Evolutionary conservation across 2,797 vertebrate species (phyloP).

Genomic region (Ptychobarbus kaznakovi): DNA sequence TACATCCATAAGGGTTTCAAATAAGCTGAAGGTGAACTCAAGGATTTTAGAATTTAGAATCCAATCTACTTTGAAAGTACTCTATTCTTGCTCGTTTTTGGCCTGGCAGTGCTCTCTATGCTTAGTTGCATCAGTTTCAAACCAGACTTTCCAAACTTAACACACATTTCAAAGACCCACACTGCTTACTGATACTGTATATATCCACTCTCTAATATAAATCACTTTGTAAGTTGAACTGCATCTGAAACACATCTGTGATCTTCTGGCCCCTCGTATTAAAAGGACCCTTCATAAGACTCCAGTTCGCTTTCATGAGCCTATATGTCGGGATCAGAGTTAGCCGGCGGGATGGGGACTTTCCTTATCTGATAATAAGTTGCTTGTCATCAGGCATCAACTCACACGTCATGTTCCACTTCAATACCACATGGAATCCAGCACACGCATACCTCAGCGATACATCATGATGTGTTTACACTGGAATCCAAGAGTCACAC

Average conservation of each 20-base stretch:
- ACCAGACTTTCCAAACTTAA: conserved; percentile 9
- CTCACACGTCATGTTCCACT: conserved; percentile 39
- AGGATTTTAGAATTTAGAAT: background rate
- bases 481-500: conserved; percentile 44
- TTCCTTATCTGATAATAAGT: conserved; percentile 77
- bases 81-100: background rate
- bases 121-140: background rate
- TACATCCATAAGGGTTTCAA: background rate
- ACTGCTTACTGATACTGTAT: conserved; percentile 21
- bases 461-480: conserved; percentile 19
- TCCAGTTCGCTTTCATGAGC: conserved; percentile 13
- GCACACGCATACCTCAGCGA: background rate
- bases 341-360: conserved; percentile 43
- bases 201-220: conserved; percentile 29
- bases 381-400: conserved; percentile 67
- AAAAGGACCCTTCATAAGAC: conserved; percentile 30
- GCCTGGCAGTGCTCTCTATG: background rate
- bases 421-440: conserved; percentile 11
- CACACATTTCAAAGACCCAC: conserved; percentile 7
- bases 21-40: background rate
- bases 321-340: conserved; percentile 31
- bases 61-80: background rate
- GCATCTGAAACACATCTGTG: conserved; percentile 45
- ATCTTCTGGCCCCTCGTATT: conserved; percentile 33
- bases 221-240: conserved; percentile 19